Conservation (phyloP, 64 coral and sea anemone genomes). For the Cladopsammia gracilis region DNA sequence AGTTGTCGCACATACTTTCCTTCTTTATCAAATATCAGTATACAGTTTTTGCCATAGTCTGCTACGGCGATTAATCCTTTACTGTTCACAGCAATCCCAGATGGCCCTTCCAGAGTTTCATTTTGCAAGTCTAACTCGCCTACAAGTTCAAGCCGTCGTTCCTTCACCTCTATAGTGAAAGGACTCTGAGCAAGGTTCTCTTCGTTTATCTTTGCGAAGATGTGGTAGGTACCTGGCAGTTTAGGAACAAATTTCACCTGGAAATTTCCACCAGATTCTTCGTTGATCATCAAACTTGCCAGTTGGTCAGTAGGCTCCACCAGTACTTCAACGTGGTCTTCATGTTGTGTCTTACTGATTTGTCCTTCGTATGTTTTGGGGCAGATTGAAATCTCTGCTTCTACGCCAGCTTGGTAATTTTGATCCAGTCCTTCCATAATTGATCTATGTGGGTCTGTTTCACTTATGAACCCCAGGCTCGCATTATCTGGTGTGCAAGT, state of each 20-base stretch:
- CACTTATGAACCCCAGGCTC: neutral
- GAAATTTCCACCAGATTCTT: neutral
- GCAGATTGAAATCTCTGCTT: neutral
- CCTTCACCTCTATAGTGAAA: no score
- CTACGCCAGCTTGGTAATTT: neutral
- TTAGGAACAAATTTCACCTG: no score
- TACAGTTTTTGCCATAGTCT: neutral
- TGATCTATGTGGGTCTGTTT: neutral
- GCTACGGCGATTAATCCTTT: conserved; percentile 18
- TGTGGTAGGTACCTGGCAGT: no score
- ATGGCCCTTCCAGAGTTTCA: neutral
- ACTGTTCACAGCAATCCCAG: conserved; percentile 14
- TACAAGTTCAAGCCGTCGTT: no score
- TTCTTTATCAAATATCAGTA: conserved; percentile 41
- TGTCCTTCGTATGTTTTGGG: neutral
- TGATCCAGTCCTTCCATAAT: neutral
- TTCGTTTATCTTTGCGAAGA: no score
- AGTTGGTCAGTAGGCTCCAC: neutral
- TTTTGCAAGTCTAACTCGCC: no score
- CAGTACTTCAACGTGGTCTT: neutral
- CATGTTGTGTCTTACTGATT: no score
- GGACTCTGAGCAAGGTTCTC: no score
- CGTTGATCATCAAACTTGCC: neutral
- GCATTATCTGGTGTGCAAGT: neutral
- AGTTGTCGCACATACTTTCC: conserved; percentile 37